Evolutionary conservation across 2,113 vertebrate species (phyloP).

Genomic region (Rhinolophus ferrumequinum): DNA sequence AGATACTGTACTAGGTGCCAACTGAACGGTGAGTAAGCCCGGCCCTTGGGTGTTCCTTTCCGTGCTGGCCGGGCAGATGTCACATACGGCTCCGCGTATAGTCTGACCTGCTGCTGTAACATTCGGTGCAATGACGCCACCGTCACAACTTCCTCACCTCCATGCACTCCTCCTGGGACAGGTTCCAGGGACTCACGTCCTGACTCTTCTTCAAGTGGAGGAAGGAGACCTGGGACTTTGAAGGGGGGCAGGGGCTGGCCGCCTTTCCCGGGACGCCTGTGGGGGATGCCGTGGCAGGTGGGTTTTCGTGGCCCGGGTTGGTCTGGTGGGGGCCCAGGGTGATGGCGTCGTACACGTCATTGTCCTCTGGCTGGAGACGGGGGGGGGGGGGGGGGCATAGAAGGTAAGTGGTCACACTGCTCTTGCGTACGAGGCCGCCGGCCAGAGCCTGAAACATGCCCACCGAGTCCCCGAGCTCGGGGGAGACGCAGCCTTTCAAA

Average conservation of each 20-base stretch:
- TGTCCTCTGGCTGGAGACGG: conserved; percentile 26
- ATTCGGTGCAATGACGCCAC: too few species aligned
- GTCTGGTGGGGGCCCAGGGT: conserved; percentile 26
- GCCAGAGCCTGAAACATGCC: not conserved
- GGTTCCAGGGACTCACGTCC: not conserved
- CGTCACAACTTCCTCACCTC: conserved; percentile 50
- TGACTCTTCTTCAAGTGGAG: not conserved
- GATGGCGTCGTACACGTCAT: conserved; percentile 67
- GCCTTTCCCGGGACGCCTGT: accelerated
- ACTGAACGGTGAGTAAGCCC: too few species aligned
- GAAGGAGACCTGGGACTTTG: conserved; percentile 38
- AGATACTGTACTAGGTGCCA: too few species aligned
- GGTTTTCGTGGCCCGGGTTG: not conserved
- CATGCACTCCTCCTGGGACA: not conserved
- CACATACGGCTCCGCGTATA: too few species aligned
- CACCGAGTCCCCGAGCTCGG: conserved; percentile 76
- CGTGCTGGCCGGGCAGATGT: too few species aligned
- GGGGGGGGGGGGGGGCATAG: not conserved
- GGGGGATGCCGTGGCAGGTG: accelerated
- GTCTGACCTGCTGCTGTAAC: too few species aligned
- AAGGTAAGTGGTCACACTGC: not conserved
- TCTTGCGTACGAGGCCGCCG: not conserved
- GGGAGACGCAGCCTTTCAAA: conserved; percentile 81
- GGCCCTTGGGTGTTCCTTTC: too few species aligned
- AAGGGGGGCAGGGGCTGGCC: not conserved